Evolutionary conservation across 2,113 vertebrate species (phyloP).

Genomic region (Chloropsis cyanopogon): DNA sequence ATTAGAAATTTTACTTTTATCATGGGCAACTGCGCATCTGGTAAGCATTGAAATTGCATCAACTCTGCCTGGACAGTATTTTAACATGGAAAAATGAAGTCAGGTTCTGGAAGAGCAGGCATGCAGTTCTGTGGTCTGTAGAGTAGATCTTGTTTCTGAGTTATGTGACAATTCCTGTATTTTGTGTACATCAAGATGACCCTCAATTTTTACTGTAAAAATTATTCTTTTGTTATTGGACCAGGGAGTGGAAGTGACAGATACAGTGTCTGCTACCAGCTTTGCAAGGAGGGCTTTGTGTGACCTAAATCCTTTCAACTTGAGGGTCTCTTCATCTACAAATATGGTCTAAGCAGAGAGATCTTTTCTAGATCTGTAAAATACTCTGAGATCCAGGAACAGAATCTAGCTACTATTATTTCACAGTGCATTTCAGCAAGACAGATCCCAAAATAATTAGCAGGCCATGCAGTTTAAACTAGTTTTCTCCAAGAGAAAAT

Average conservation of each 20-base stretch:
- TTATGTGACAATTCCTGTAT: neutral
- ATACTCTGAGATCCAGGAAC: neutral
- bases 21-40: neutral
- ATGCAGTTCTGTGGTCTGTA: neutral
- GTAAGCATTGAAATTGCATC: neutral
- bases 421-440: neutral
- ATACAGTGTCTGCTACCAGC: neutral
- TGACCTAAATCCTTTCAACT: neutral
- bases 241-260: neutral
- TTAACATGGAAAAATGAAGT: neutral
- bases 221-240: neutral
- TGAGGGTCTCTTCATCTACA: neutral
- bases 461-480: neutral
- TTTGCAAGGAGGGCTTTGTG: neutral
- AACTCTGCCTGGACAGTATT: neutral
- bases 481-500: neutral
- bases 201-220: neutral
- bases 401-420: neutral
- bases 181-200: neutral
- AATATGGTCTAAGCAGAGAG: neutral
- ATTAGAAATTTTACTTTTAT: neutral
- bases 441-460: neutral
- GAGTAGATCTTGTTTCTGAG: neutral
- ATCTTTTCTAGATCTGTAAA: neutral
- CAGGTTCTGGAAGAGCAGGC: neutral